Conservation (phyloP, 2,797 vertebrate species). For the Myiotriccus ornatus region DNA sequence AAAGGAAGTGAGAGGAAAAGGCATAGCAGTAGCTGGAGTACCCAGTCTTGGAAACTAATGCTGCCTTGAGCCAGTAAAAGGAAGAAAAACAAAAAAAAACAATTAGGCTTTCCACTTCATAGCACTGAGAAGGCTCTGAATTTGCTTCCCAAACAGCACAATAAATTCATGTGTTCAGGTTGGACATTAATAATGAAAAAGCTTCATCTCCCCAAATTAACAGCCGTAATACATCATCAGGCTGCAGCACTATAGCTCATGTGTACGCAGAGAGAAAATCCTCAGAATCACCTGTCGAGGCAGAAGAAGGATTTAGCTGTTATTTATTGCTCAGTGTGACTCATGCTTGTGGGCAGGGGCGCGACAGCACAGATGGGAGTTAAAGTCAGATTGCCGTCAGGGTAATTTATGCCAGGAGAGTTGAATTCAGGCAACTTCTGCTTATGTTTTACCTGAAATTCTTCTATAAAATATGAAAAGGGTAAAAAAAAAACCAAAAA, state of each 20-base stretch:
- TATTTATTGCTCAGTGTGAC: slow-evolving; percentile 47
- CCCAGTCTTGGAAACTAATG: neutral
- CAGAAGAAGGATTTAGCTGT: neutral
- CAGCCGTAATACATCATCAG: slow-evolving; percentile 8
- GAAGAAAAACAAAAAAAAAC: fast-evolving
- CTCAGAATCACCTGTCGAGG: slow-evolving; percentile 27
- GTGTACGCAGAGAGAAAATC: slow-evolving; percentile 1
- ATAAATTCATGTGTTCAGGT: neutral
- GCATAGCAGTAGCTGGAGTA: neutral
- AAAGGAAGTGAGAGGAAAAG: neutral
- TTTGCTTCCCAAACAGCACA: neutral
- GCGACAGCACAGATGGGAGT: neutral
- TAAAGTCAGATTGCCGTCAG: slow-evolving; percentile 9
- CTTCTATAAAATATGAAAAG: neutral
- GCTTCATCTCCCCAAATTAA: slow-evolving; percentile 8
- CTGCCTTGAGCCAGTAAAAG: neutral
- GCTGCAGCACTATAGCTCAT: neutral
- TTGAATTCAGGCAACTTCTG: slow-evolving; percentile 44
- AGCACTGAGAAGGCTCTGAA: neutral
- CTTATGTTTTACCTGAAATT: neutral
- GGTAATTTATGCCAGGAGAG: slow-evolving; percentile 21
- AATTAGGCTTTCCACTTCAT: neutral
- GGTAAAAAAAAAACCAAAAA: neutral
- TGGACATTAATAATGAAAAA: slow-evolving; percentile 15
- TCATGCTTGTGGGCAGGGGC: slow-evolving; percentile 40